These are phyloP conservation scores for Gymnothorax reevesii DNA, from an alignment of 2,797 vertebrate species.

Conservation along the genomic window DNA sequence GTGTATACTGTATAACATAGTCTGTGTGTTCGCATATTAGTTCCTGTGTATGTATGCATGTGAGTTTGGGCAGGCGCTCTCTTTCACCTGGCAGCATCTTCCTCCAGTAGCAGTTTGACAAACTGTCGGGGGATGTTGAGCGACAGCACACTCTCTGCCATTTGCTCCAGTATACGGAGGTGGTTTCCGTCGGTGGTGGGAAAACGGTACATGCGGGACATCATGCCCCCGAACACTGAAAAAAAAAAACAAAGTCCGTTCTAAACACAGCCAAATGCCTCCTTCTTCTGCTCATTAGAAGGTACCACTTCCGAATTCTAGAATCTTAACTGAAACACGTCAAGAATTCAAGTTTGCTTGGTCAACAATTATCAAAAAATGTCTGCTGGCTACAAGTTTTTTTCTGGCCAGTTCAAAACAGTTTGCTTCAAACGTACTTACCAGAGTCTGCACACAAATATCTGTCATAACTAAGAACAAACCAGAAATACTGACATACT, in stretches of 20 bases:
- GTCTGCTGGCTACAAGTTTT: too few species aligned
- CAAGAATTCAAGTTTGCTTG: too few species aligned
- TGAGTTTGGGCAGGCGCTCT: not conserved
- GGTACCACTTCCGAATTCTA: too few species aligned
- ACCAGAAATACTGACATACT: too few species aligned
- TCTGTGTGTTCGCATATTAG: not conserved
- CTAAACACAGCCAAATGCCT: not conserved
- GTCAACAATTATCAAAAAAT: too few species aligned
- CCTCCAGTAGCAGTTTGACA: slow-evolving; percentile 91
- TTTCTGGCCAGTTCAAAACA: too few species aligned
- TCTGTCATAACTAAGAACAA: too few species aligned
- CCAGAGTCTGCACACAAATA: too few species aligned
- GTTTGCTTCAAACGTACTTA: too few species aligned
- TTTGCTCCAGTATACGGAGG: slow-evolving; percentile 94
- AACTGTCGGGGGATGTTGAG: slow-evolving; percentile 93
- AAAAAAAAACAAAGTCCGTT: not conserved
- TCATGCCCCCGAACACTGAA: slow-evolving; percentile 92
- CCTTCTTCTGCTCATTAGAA: too few species aligned
- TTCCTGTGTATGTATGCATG: not conserved
- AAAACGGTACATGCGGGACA: slow-evolving; percentile 96
- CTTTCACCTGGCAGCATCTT: slow-evolving; percentile 86
- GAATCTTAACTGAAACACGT: too few species aligned
- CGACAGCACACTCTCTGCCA: slow-evolving; percentile 92
- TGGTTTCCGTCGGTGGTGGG: slow-evolving; percentile 93
- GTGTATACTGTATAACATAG: not conserved